Evolutionary conservation across 2,888 invertebrate species (phyloP), one percentile per base, ranked within the genome.

Genomic region (Drosophila bunnanda): DNA sequence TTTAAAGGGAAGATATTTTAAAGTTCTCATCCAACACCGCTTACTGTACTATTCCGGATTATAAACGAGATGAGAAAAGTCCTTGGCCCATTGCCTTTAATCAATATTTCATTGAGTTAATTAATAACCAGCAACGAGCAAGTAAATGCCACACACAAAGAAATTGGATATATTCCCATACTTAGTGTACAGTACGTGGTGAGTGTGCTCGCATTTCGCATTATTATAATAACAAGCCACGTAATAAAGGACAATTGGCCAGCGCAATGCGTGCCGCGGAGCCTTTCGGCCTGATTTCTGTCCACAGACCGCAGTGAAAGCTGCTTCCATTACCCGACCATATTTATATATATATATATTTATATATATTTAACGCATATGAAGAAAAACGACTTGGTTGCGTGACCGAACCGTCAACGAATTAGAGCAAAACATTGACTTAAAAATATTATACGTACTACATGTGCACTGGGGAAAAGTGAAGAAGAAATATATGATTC

Each of bases 311-410:
- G 43, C 69, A 60, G 70, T 69, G 70, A 70, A 70, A 70, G 70
- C 55, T 55, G 54, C n/a, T 36, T 53, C 38, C 59, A 71, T 62
- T 62, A 46, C 53, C 57, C 60, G 22, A 53, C 62, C 72, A 77
- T 80, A 86, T 79, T 83, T 70, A 28, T 66, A 59, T 72, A 38
- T 38, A 66, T 82, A 48, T 87, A 79, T 30, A 30, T 30, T 8
- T 71, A 43, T 44, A 66, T 82, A 50, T 87, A 84, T 81, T 65
- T 77, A 79, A 81, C 82, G 79, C 82, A 79, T 80, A 73, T 84
- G 87, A 78, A 81, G 73, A 80, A 75, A 84, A 83, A 87, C 78
- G 85, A 81, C 76, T 70, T 74, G 75, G 67, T 88, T 78, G 82
- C 82, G 87, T 83, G 82, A 84, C 87, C 67, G 43, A 55, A 10